Evolutionary conservation across 2,797 vertebrate genomes (phyloP), one percentile per base, ranked within the genome.

Genomic region (Eremophila alpestris): DNA sequence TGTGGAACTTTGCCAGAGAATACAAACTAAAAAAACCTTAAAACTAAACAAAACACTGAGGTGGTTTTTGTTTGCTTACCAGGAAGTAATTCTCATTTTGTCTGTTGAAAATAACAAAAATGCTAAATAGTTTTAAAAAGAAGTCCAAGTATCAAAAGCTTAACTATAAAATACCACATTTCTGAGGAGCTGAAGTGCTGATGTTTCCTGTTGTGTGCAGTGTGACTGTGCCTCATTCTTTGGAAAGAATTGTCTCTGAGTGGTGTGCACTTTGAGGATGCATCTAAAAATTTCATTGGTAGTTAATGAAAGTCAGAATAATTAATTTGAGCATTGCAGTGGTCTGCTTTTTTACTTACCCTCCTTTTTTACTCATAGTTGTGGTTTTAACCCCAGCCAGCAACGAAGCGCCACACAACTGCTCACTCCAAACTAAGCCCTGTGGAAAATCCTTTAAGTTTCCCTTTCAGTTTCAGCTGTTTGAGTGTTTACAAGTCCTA

Each of bases 391-490:
- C 19, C 52, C n/a, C 46, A 65, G 8, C 52, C 21, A 58, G 29
- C 46, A 54, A 11, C 65, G 40, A 18, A 20, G 45, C 3, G 6
- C 58, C 24, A 3, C 38, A 9, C 38, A 45, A 29, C 38, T 1
- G 0, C 58, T 77, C 0, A 0, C 55, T 69, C 48, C 34, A 62
- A 83, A 95, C 63, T 11, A 29, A 95, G 62, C 51, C 77, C 69
- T 3, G 55, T 76, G 73, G 74, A 91, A 94, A 94, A 90, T 19
- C 6, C 69, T 92, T 78, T 55, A 69, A 58, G 83, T 74, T 97
- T 97, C 51, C 69, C 52, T 95, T 96, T 92, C 27, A 43, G 9
- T 83, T 73, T 94, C 82, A 93, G 29, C 62, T 77, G 18, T 96
- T 93, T 9, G 7, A 24, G 26, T 38, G 45, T 87, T 94, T 73